Percentiles rank a stretch among this genome's conserved stretches.
phyloP scores from a whole-genome alignment of 1,140 invertebrate genomes.

The Sarcophaga bullata region DNA sequence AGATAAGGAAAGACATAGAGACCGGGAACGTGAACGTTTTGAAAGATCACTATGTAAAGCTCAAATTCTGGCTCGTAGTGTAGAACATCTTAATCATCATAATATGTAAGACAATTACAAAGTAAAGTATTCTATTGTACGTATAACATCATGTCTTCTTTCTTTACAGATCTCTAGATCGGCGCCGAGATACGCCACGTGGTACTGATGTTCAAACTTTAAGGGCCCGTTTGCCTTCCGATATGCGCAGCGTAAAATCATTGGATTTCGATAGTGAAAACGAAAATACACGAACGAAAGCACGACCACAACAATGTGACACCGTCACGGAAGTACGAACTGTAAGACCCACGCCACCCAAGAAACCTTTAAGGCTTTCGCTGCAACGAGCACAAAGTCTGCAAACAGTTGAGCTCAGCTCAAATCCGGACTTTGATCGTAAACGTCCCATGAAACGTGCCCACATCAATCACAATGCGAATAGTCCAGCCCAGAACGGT shows the following conservation, averaged over 20 bases:
- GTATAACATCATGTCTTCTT: neutral
- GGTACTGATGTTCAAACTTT: constrained; percentile 53
- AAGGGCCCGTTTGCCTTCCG: constrained; percentile 61
- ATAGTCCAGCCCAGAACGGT: constrained; percentile 49
- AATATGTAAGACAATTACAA: constrained; percentile 53
- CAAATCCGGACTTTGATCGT: constrained; percentile 48
- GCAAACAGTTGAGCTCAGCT: constrained; percentile 73
- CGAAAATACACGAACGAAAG: constrained; percentile 52
- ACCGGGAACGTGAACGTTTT: constrained; percentile 57
- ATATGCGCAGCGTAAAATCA: constrained; percentile 73
- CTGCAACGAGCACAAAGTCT: constrained; percentile 82
- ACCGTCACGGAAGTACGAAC: constrained; percentile 70
- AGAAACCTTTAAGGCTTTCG: constrained; percentile 83
- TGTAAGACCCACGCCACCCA: constrained; percentile 78
- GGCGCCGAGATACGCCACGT: constrained; percentile 53
- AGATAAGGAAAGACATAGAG: constrained; percentile 51
- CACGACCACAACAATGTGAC: constrained; percentile 58
- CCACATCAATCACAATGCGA: constrained; percentile 52
- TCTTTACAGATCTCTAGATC: constrained; percentile 49
- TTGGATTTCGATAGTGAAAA: constrained; percentile 72
- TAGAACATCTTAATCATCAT: constrained; percentile 62
- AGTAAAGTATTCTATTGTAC: neutral
- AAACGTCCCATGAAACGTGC: constrained; percentile 62
- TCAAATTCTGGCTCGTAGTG: constrained; percentile 58
- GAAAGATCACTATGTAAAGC: constrained; percentile 49